A percentile compares a stretch with the other conserved stretches of the same genome.
Conservation (phyloP, 2,888 invertebrate species). For the Drosophila quinaria region DNA sequence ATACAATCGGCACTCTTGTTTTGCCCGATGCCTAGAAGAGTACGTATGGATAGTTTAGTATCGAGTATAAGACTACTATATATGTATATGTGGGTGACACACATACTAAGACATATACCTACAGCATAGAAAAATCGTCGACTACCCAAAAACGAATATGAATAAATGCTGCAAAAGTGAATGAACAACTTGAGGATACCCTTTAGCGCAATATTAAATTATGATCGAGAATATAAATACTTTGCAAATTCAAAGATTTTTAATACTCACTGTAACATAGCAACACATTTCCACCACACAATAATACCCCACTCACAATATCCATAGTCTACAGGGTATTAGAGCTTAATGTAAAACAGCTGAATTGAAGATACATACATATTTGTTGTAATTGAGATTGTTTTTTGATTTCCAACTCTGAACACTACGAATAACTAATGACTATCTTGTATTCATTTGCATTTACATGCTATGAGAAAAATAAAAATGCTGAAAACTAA, state of each 20-base stretch:
- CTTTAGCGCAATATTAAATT: neutral
- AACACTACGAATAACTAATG: constrained; percentile 35
- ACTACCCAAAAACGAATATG: constrained; percentile 29
- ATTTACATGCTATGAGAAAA: constrained; percentile 36
- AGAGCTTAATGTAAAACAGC: constrained; percentile 42
- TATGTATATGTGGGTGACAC: constrained; percentile 19
- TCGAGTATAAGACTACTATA: constrained; percentile 9
- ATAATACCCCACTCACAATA: neutral
- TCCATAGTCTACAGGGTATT: constrained; percentile 3
- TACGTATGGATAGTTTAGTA: constrained; percentile 31
- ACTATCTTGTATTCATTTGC: constrained; percentile 48
- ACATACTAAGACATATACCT: constrained; percentile 19
- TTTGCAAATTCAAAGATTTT: neutral
- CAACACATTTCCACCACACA: neutral
- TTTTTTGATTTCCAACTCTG: constrained; percentile 17
- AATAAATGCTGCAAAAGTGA: neutral
- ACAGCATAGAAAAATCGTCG: constrained; percentile 10
- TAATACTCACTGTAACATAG: neutral
- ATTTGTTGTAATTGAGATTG: constrained; percentile 51
- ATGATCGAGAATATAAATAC: too few relatives aligned
- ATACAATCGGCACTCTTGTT: constrained; percentile 45
- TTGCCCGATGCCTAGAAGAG: constrained; percentile 37
- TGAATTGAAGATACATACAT: constrained; percentile 22
- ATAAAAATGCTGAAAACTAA: constrained; percentile 22
- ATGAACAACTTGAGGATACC: constrained; percentile 1